These are phyloP conservation scores for Ctena decussata DNA, from an alignment of 2,888 invertebrate species.

Conservation along the genomic window DNA sequence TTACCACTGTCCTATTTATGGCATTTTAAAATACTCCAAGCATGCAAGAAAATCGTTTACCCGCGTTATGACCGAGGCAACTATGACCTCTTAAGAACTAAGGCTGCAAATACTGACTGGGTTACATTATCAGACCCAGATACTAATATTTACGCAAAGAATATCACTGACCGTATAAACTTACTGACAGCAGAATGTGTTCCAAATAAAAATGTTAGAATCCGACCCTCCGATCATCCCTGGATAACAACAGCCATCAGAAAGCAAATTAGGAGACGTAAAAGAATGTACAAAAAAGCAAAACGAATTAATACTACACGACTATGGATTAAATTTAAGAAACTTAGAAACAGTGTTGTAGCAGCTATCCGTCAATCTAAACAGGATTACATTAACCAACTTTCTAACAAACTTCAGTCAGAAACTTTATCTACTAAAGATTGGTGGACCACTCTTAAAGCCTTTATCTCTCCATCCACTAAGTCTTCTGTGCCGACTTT, in stretches of 20 bases:
- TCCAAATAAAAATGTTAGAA: not conserved
- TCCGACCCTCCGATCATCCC: not conserved
- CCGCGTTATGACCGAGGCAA: not conserved
- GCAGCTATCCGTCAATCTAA: not conserved
- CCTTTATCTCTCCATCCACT: not conserved
- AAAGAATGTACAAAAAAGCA: not conserved
- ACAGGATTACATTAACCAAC: not conserved
- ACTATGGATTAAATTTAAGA: not conserved
- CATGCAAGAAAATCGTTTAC: not conserved
- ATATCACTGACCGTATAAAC: not conserved
- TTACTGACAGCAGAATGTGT: not conserved
- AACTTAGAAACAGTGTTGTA: not conserved
- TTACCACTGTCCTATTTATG: not conserved
- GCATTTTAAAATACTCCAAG: not conserved
- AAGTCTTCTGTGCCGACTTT: not conserved
- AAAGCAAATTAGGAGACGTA: not conserved
- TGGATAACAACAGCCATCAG: not conserved
- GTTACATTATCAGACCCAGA: not conserved
- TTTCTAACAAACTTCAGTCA: not conserved
- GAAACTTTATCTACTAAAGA: not conserved
- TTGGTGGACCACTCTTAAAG: not conserved
- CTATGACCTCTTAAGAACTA: not conserved
- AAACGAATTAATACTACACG: not conserved
- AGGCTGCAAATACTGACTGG: not conserved
- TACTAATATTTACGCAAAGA: not conserved